phyloP scores from a whole-genome alignment of 92 coral and sea anemone species.

The Porites cylindrica region DNA sequence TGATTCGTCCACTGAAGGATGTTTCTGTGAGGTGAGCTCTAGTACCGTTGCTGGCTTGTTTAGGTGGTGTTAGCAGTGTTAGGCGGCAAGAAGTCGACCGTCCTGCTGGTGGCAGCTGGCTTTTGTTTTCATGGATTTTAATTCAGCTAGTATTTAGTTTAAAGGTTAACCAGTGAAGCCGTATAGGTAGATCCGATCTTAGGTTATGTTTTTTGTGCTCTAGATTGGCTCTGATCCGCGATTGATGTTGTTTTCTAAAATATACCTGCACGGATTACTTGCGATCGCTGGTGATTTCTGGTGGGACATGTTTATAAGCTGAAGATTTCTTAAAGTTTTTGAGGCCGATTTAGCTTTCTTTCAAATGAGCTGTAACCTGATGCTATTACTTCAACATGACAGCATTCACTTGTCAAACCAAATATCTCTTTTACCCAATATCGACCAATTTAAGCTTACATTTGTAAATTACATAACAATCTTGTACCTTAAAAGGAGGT shows the following conservation, averaged over 20 bases:
- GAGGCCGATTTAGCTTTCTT: too few relatives aligned
- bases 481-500: too few relatives aligned
- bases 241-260: neutral
- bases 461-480: too few relatives aligned
- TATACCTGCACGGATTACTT: neutral
- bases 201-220: neutral
- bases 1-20: conserved; percentile 54
- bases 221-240: neutral
- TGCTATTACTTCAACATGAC: too few relatives aligned
- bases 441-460: too few relatives aligned
- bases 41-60: neutral
- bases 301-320: neutral
- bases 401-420: too few relatives aligned
- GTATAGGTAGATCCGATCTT: neutral
- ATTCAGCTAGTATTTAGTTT: too few relatives aligned
- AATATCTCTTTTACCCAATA: too few relatives aligned
- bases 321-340: neutral
- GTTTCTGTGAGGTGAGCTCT: conserved; percentile 66
- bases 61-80: neutral
- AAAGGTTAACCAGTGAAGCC: neutral
- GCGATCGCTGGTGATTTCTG: neutral
- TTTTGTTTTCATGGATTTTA: too few relatives aligned
- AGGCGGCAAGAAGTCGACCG: neutral
- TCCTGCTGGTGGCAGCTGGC: neutral
- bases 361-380: too few relatives aligned